Evolutionary conservation across 2,113 vertebrate genomes (phyloP).

Genomic region (Brienomyrus brachyistius): DNA sequence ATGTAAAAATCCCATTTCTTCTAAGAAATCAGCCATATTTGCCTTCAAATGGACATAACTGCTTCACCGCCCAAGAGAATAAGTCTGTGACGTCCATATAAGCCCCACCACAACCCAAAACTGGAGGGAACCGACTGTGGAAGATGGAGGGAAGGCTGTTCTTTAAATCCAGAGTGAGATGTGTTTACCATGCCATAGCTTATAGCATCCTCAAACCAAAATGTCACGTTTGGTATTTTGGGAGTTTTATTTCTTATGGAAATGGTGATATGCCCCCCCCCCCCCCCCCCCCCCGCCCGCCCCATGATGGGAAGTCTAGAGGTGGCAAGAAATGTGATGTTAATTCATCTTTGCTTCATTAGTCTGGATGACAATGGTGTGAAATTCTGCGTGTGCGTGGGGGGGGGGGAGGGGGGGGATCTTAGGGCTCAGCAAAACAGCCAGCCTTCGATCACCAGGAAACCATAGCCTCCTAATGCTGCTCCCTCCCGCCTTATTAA

Average conservation of each 20-base stretch:
- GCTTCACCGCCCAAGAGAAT: not conserved
- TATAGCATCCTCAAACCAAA: not conserved
- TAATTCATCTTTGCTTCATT: not conserved
- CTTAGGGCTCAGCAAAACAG: not conserved
- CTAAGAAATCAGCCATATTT: not conserved
- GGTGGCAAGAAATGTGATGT: not conserved
- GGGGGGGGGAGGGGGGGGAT: not conserved
- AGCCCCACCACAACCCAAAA: not conserved
- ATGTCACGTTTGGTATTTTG: not conserved
- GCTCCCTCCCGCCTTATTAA: not conserved
- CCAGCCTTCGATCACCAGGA: not conserved
- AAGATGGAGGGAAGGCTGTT: not conserved
- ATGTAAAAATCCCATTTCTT: not conserved
- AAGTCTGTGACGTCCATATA: not conserved
- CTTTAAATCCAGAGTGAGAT: not conserved
- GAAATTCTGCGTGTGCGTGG: not conserved
- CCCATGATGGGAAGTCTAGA: not conserved
- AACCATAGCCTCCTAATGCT: not conserved
- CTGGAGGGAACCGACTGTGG: not conserved
- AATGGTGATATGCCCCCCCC: not conserved
- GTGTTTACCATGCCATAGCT: not conserved
- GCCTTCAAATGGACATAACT: not conserved
- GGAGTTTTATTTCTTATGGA: not conserved
- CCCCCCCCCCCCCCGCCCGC: not conserved
- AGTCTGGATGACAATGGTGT: not conserved